Evolutionary conservation across 2,888 invertebrate species (phyloP).

Genomic region (Chaetogeoica ovagalla): DNA sequence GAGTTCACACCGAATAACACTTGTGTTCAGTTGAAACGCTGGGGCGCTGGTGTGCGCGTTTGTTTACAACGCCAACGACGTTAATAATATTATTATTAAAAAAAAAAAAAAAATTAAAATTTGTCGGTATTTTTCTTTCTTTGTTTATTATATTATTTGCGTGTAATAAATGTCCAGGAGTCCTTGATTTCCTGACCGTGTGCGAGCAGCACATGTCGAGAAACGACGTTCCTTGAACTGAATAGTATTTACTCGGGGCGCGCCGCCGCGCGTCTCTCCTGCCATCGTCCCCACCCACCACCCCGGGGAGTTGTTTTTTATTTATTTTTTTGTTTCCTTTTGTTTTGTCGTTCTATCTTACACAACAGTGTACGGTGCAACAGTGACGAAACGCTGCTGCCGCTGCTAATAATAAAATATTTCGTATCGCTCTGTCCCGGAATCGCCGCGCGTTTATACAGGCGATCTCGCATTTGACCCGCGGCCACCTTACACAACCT

Average conservation of each 20-base stretch:
- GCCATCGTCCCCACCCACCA: background rate
- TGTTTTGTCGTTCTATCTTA: too few relatives aligned
- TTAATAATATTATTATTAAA: background rate
- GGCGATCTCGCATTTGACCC: too few relatives aligned
- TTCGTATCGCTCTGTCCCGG: too few relatives aligned
- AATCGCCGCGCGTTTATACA: too few relatives aligned
- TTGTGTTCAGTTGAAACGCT: too few relatives aligned
- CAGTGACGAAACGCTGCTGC: too few relatives aligned
- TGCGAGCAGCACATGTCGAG: slow-evolving; percentile 9
- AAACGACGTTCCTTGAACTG: slow-evolving; percentile 34
- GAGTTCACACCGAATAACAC: too few relatives aligned
- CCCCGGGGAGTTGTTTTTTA: background rate
- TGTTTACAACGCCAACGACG: too few relatives aligned
- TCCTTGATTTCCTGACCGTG: slow-evolving; percentile 33
- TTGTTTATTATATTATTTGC: slow-evolving; percentile 11
- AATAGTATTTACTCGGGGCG: slow-evolving; percentile 8
- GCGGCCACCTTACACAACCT: too few relatives aligned
- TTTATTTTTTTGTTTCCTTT: background rate
- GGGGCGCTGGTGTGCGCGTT: too few relatives aligned
- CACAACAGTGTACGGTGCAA: too few relatives aligned
- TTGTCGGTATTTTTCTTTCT: background rate
- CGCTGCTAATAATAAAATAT: too few relatives aligned
- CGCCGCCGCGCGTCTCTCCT: slow-evolving; percentile 6
- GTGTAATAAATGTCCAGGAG: background rate
- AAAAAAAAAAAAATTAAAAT: background rate